Percentiles rank a stretch among this genome's conserved stretches.
These are phyloP conservation scores for Neomonachus schauinslandi DNA, from an alignment of 2,113 vertebrate genomes.

Conservation along the genomic window DNA sequence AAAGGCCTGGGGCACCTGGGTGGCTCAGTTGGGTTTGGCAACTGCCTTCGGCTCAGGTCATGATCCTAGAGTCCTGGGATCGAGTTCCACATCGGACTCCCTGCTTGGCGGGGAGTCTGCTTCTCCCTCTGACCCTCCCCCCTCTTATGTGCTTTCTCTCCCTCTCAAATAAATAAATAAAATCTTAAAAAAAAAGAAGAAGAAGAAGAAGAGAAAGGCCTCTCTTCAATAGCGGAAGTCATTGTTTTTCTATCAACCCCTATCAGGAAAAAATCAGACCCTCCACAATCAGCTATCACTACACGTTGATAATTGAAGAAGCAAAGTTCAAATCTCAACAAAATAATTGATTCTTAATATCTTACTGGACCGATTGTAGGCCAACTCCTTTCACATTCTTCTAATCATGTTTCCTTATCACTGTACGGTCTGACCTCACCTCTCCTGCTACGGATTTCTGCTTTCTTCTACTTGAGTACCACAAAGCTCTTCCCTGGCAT, in stretches of 20 bases:
- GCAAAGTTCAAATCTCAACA: constrained; percentile 16
- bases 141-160: no score
- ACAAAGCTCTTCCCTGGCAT: not conserved
- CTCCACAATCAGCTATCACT: not conserved
- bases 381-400: not conserved
- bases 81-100: no score
- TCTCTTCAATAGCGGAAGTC: not conserved
- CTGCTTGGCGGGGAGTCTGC: no score
- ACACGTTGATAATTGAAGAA: not conserved
- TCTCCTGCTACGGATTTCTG: not conserved
- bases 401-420: not conserved
- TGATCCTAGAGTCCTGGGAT: no score
- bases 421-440: not conserved
- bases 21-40: no score
- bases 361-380: not conserved
- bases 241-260: not conserved
- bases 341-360: not conserved
- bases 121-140: no score
- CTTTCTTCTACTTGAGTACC: not conserved
- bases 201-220: not conserved
- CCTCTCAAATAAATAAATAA: no score
- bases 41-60: no score
- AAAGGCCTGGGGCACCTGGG: not conserved
- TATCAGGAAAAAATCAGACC: not conserved
- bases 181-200: no score